Evolutionary conservation across 2,113 vertebrate genomes (phyloP), one percentile per base, ranked within the genome.

Genomic region (Ovis canadensis): DNA sequence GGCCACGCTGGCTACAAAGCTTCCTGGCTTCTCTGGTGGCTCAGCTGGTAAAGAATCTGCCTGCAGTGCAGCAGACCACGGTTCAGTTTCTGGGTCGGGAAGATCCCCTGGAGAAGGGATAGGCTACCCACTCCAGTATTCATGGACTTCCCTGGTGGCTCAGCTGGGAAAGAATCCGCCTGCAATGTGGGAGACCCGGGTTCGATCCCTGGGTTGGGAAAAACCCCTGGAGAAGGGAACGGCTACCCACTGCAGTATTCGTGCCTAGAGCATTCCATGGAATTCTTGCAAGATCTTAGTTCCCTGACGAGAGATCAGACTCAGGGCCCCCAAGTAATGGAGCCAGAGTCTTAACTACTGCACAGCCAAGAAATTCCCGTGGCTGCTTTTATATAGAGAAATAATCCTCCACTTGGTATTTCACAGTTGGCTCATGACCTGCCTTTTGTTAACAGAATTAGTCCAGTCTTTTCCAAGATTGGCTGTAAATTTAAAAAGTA

Each of bases 131-230:
- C 55, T 57, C 23, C 55, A 57, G 23, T 25, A 31, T 60, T 29
- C 27, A 14, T 60, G 27, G 59, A 13, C 59, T 29, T 60, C 27
- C 27, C 11, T 31, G 12, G 59, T 31, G 60, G 29, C 29, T 62
- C 60, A 7, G 60, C 60, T 62, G 60, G 60, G 6, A 16, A 62
- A 16, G 13, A 62, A 15, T 62, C 29, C 6, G 3, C 6, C 29
- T 62, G 29, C 29, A 62, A 0, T 62, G 60, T 3, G 3, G 14
- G 3, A 62, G 60, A 15, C 60, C 60, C 0, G 3, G 29, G 14
- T 62, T 62, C 3, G 0, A 62, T 15, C 6, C 29, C 60, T 31
- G 60, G 13, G 6, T 31, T 15, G 29, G 13, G 60, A 31, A 31
- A 14, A 33, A 0, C 60, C 29, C 13, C 29, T 31, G 60, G 59